Conservation (phyloP, 2,113 vertebrate species). For the Crocuta crocuta region DNA sequence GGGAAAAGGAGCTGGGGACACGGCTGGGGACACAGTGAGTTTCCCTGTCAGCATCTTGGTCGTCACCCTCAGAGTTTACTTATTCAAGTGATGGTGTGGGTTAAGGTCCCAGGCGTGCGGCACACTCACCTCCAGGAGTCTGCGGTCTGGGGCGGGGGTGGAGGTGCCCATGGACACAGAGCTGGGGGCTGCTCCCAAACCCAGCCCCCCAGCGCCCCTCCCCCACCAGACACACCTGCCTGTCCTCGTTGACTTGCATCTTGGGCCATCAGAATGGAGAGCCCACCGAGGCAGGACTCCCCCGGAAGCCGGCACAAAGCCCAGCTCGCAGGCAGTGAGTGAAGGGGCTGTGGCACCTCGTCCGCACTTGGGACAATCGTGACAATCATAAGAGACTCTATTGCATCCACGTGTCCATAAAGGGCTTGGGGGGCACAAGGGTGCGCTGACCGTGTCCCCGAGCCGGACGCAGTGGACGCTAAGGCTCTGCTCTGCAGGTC, state of each 20-base stretch:
- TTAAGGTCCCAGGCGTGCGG: not conserved
- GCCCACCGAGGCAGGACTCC: fast-evolving
- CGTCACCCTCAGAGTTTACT: not conserved
- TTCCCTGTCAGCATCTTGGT: not conserved
- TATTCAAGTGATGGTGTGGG: not conserved
- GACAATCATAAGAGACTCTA: not conserved
- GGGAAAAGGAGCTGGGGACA: not conserved
- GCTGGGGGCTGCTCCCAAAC: not conserved
- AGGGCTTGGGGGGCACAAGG: not conserved
- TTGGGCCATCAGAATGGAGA: not conserved
- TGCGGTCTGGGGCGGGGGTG: fast-evolving
- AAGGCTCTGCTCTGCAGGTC: not conserved
- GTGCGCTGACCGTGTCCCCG: fast-evolving
- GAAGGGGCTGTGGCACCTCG: fast-evolving
- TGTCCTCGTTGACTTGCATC: not conserved
- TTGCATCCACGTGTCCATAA: not conserved
- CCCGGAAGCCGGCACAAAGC: not conserved
- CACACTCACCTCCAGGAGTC: not conserved
- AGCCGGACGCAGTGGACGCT: fast-evolving
- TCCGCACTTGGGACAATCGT: fast-evolving
- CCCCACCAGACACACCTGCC: not conserved
- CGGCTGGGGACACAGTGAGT: fast-evolving
- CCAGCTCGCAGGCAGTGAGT: not conserved
- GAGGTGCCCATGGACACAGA: not conserved
- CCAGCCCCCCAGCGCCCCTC: fast-evolving